Evolutionary conservation across 1,140 invertebrate genomes (phyloP).

Genomic region (Coelopa frigida): DNA sequence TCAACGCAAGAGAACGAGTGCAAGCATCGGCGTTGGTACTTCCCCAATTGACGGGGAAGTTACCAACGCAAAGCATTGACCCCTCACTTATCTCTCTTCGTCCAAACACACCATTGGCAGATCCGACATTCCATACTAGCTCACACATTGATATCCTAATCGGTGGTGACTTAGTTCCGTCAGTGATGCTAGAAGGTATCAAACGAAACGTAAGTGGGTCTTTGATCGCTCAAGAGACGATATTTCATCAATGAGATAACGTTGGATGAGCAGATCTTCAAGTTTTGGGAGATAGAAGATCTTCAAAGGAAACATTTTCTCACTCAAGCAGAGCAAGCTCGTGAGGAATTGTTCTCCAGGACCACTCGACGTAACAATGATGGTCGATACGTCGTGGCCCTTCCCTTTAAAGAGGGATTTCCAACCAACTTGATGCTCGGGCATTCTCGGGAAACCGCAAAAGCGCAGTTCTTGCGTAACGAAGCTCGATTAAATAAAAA

Average conservation of each 20-base stretch:
- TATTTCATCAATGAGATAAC: background rate
- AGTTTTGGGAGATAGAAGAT: constrained; percentile 5
- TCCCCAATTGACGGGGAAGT: no score
- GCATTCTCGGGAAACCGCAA: background rate
- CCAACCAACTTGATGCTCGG: background rate
- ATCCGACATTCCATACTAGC: background rate
- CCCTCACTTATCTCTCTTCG: no score
- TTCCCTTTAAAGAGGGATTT: background rate
- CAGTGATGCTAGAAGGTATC: background rate
- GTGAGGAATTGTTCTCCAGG: background rate
- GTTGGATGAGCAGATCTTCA: background rate
- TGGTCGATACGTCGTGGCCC: background rate
- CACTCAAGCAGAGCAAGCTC: background rate
- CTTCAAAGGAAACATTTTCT: background rate
- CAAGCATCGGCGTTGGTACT: no score
- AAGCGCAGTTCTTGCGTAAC: background rate
- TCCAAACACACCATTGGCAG: no score
- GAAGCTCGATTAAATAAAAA: constrained; percentile 1
- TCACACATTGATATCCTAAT: constrained; percentile 4
- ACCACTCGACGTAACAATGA: background rate
- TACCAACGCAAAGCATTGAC: no score
- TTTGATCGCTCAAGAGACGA: background rate
- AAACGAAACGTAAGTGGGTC: background rate
- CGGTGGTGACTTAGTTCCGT: constrained; percentile 1
- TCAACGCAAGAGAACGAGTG: no score